A percentile compares a stretch with the other conserved stretches of the same genome.
Evolutionary conservation across 2,888 invertebrate species (phyloP).

Genomic region (Melanargia galathea): DNA sequence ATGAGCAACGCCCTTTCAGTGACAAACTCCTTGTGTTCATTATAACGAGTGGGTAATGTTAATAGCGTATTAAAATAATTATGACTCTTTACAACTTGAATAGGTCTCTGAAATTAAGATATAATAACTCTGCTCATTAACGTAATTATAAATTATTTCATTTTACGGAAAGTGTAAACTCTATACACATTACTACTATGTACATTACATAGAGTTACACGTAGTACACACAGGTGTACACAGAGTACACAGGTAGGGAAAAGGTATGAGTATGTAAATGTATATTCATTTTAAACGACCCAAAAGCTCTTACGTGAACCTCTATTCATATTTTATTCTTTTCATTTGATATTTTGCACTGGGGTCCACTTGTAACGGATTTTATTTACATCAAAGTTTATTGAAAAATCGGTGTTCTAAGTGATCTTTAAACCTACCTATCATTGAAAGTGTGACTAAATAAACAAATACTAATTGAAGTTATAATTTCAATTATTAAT

Average conservation of each 20-base stretch:
- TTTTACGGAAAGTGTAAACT: slow-evolving; percentile 1
- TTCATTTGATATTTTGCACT: background rate
- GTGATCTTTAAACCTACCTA: background rate
- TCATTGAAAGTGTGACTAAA: too few relatives aligned
- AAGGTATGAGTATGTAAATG: too few relatives aligned
- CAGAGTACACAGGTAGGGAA: background rate
- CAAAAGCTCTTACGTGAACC: background rate
- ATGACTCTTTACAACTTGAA: background rate
- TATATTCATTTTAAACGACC: too few relatives aligned
- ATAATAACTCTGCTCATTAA: background rate
- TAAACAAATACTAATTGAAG: too few relatives aligned
- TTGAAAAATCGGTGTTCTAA: background rate
- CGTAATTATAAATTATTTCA: slow-evolving; percentile 1
- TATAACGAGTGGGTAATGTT: background rate
- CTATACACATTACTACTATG: too few relatives aligned
- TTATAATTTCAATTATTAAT: too few relatives aligned
- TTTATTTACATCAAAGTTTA: background rate
- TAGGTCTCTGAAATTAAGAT: background rate
- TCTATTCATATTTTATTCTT: background rate
- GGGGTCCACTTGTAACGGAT: background rate
- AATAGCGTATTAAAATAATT: background rate
- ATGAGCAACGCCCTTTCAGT: too few relatives aligned
- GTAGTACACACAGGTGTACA: too few relatives aligned
- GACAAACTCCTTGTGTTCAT: background rate
- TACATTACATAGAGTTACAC: background rate